Percentiles rank a stretch among this genome's conserved stretches.
Evolutionary conservation across 2,113 vertebrate species (phyloP).

Genomic region (Austrofundulus limnaeus): DNA sequence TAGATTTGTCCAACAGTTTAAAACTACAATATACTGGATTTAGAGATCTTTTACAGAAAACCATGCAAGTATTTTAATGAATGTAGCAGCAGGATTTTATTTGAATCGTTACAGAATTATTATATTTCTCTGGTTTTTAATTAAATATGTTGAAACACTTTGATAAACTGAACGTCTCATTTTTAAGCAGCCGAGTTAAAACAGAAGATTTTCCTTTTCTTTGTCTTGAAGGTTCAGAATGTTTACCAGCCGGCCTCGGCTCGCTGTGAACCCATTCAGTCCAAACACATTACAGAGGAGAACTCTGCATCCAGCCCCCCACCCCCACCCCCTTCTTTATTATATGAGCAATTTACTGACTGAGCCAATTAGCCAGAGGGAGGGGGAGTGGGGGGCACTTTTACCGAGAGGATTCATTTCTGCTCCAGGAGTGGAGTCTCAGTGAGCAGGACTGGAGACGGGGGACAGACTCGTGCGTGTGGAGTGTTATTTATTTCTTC

Average conservation of each 20-base stretch:
- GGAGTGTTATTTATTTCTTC: slow-evolving; percentile 70
- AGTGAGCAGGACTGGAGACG: slow-evolving; percentile 6
- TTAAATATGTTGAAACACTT: too few species aligned
- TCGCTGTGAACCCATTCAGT: slow-evolving; percentile 65
- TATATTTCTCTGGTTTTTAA: too few species aligned
- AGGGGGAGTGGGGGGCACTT: not conserved
- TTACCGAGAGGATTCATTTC: slow-evolving; percentile 35
- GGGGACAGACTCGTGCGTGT: slow-evolving; percentile 32
- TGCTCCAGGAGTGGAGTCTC: slow-evolving; percentile 32
- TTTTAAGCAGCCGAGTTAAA: too few species aligned
- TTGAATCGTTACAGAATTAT: too few species aligned
- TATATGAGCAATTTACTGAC: slow-evolving; percentile 52
- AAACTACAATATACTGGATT: too few species aligned
- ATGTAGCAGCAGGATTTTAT: too few species aligned
- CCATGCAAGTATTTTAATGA: too few species aligned
- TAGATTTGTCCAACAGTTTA: too few species aligned
- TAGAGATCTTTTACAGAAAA: too few species aligned
- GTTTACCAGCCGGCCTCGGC: slow-evolving; percentile 53
- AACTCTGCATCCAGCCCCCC: not conserved
- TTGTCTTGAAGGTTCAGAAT: slow-evolving; percentile 7
- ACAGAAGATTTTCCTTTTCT: too few species aligned
- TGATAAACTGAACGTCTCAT: too few species aligned
- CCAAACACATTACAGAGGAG: slow-evolving; percentile 63
- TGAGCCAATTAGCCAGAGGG: slow-evolving; percentile 65
- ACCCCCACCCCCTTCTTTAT: slow-evolving; percentile 12